A percentile compares a stretch with the other conserved stretches of the same genome.
phyloP scores from a whole-genome alignment of 2,797 vertebrate genomes.

The Hippoglossus hippoglossus region DNA sequence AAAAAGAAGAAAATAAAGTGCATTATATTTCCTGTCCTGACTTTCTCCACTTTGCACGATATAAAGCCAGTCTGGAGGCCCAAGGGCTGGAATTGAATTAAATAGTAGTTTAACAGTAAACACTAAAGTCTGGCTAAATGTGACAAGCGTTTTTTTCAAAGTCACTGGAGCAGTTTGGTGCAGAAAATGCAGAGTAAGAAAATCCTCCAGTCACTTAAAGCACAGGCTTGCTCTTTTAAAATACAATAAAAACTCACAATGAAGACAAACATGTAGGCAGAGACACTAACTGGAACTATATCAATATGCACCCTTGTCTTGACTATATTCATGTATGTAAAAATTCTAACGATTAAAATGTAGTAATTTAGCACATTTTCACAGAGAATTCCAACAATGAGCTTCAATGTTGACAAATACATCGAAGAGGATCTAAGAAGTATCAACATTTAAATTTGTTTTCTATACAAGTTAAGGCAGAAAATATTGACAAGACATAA shows the following conservation, averaged over 20 bases:
- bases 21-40: not conserved
- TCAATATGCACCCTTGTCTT: no score
- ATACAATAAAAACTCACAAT: not conserved
- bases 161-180: not conserved
- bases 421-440: no score
- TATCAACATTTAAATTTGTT: no score
- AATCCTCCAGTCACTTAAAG: no score
- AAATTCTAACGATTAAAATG: no score
- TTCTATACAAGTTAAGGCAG: no score
- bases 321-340: no score
- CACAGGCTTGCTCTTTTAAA: no score
- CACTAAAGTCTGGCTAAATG: not conserved
- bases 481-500: no score
- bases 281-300: not conserved
- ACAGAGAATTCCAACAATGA: no score
- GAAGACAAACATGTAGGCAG: not conserved
- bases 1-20: not conserved
- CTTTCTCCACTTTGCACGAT: not conserved
- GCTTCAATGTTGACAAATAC: no score
- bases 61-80: not conserved
- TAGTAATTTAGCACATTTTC: no score
- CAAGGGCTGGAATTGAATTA: conserved; percentile 1
- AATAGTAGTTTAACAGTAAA: not conserved
- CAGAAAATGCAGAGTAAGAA: not conserved
- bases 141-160: conserved; percentile 5